A percentile compares a stretch with the other conserved stretches of the same genome.
Conservation (phyloP, 2,888 invertebrate species). For the Cantharis rufa region DNA sequence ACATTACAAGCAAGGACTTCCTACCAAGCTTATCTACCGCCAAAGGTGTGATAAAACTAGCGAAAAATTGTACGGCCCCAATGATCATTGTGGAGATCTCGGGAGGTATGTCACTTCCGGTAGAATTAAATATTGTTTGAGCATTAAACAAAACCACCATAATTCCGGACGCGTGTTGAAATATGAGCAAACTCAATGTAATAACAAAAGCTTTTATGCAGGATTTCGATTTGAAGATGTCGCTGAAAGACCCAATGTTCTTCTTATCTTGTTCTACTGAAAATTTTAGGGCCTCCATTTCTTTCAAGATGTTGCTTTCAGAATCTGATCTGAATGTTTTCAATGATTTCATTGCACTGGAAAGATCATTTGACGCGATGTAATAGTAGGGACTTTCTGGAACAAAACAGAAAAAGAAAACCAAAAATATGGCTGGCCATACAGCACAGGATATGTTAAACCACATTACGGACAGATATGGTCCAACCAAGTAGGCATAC, state of each 20-base stretch:
- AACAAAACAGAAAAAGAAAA: not conserved
- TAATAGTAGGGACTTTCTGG: not conserved
- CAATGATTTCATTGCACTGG: not conserved
- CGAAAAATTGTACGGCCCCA: not conserved
- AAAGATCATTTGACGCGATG: not conserved
- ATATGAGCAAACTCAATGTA: not conserved
- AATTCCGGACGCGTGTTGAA: not conserved
- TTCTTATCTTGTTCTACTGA: not conserved
- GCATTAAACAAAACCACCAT: not conserved
- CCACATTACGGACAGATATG: not conserved
- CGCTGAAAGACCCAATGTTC: not conserved
- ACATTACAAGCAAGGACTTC: conserved; percentile 64
- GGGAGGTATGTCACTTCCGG: not conserved
- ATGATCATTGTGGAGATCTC: not conserved
- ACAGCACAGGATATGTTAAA: not conserved
- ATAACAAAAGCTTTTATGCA: not conserved
- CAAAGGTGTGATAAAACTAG: not conserved
- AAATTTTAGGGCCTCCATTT: not conserved
- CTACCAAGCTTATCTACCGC: conserved; percentile 67
- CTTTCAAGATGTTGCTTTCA: not conserved
- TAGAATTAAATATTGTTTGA: not conserved
- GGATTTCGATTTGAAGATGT: not conserved
- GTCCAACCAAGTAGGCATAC: not conserved
- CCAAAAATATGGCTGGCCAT: conserved; percentile 10
- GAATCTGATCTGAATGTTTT: not conserved